Conservation (phyloP, 1,140 invertebrate species). For the Lepidurus packardi region DNA sequence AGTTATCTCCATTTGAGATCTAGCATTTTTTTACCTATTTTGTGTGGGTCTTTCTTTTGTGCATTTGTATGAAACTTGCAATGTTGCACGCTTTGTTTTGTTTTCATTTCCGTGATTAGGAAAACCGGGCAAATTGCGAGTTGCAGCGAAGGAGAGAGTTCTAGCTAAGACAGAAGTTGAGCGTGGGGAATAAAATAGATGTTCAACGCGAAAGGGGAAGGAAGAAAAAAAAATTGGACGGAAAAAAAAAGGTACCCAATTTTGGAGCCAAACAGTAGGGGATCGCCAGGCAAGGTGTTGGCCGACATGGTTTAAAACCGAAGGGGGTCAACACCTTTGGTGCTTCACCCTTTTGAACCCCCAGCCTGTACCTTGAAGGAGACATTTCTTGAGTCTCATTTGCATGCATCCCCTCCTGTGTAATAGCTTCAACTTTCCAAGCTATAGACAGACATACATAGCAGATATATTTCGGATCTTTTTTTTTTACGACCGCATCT, state of each 20-base stretch:
- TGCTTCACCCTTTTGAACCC: conserved; percentile 16
- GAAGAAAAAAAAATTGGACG: neutral
- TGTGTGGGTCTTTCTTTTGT: neutral
- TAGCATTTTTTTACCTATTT: neutral
- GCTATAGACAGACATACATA: neutral
- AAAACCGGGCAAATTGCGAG: too few relatives aligned
- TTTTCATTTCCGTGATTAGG: too few relatives aligned
- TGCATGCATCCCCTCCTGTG: conserved; percentile 20
- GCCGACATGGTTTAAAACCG: conserved; percentile 13
- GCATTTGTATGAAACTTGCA: neutral
- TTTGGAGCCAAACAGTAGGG: neutral
- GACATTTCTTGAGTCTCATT: conserved; percentile 10
- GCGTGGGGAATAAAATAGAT: too few relatives aligned
- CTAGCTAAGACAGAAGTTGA: too few relatives aligned
- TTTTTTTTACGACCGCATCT: neutral
- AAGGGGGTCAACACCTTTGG: conserved; percentile 20
- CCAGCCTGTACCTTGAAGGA: conserved; percentile 7
- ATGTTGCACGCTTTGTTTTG: too few relatives aligned
- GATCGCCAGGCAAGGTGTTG: conserved; percentile 14
- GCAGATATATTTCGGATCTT: neutral
- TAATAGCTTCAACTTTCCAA: conserved; percentile 18
- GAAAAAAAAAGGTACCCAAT: neutral
- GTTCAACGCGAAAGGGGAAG: neutral
- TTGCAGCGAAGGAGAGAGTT: too few relatives aligned
- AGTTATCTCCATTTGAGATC: neutral